Conservation (phyloP, 2,888 invertebrate genomes). For the Eudemis profundana region DNA sequence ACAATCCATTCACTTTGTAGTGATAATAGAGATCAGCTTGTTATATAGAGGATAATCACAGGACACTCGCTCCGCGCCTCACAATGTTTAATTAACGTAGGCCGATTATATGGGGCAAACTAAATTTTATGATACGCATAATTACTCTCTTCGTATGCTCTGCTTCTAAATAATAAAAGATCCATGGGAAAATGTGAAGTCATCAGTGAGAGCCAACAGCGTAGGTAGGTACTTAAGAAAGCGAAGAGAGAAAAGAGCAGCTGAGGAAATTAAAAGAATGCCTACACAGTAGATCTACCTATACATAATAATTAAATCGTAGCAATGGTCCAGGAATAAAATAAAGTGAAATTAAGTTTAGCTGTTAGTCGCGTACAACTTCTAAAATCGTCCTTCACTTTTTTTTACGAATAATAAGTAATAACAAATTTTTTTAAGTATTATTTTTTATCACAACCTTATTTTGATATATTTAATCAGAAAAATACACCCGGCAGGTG, state of each 20-base stretch:
- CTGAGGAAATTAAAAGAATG: neutral
- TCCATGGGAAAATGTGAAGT: slow-evolving; percentile 2
- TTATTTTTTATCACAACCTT: neutral
- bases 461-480: neutral
- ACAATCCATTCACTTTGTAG: slow-evolving; percentile 40
- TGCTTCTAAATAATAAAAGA: slow-evolving; percentile 15
- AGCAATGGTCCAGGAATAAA: no score
- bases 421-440: no score
- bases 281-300: no score
- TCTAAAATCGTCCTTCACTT: no score
- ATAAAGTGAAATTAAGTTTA: no score
- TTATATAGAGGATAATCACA: slow-evolving; percentile 42
- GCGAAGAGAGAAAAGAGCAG: neutral
- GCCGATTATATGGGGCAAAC: slow-evolving; percentile 22
- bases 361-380: no score
- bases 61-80: slow-evolving; percentile 23
- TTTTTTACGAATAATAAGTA: no score
- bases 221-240: neutral
- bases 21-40: slow-evolving; percentile 40
- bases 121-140: slow-evolving; percentile 29
- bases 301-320: no score
- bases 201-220: neutral
- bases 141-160: neutral
- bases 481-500: neutral
- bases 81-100: slow-evolving; percentile 23